Base-by-base conservation (phyloP, 2,888 invertebrate genomes). In the Papilio elwesi region DNA sequence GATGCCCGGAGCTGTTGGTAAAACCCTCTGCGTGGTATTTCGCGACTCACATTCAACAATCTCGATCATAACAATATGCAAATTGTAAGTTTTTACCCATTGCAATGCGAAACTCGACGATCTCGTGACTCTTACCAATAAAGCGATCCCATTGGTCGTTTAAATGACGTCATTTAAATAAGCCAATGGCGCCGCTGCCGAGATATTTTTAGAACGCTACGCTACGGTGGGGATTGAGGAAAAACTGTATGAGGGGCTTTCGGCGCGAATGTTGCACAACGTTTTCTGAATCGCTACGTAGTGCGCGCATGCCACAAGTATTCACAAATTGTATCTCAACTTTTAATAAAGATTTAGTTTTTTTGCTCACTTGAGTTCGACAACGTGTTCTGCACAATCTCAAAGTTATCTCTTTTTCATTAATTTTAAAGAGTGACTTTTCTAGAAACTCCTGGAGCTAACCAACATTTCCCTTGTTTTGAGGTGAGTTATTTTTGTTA, bases 201-300 rank as follows among this genome's bases (percentile, higher is more conserved):
- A 80, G 84, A 77, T 93, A 93, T 93, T 93, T 93, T 91, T 93
- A 93, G 93, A 92, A 88, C 84, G 78, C 77, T 80, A 84, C 66
- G 82, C 77, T 80, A 79, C 77, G 81, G 90, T 81, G 89, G 93
- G 93, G 90, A 85, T 84, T 79, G 84, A 87, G 88, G 90, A 91
- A 92, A n/a, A 91, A 91, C 83, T 78, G 85, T 85, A 83, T 76
- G 78, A 77, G 80, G 76, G 74, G 74, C 83, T 72, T 76, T 71
- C 80, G 78, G 76, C 80, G 79, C 80, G 79, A 84, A 80, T 85
- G 85, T 93, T 93, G 91, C 92, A 92, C 93, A 92, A 93, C 78
- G 87, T 85, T 92, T 92, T 88, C 83, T 79, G 79, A 83, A 80
- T 80, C 85, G 85, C 78, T 78, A 73, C 80, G 76, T 82, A 82